A percentile compares a stretch with the other conserved stretches of the same genome.
Conservation (phyloP, 2,888 invertebrate species). For the Ophion costatus region DNA sequence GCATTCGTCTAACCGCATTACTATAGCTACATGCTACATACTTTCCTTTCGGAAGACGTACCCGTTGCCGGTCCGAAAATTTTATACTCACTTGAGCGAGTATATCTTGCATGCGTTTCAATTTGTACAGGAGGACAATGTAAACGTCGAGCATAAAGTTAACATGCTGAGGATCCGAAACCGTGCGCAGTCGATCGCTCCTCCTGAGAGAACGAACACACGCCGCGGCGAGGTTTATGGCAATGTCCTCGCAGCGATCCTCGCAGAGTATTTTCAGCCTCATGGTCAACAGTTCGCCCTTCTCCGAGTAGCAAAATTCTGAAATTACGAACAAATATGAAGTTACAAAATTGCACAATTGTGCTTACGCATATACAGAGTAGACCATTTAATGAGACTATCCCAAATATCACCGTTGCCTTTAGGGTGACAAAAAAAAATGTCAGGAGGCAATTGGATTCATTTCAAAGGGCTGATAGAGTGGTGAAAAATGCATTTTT, state of each 20-base stretch:
- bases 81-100: slow-evolving; percentile 83
- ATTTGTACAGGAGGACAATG: slow-evolving; percentile 86
- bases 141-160: slow-evolving; percentile 87
- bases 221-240: slow-evolving; percentile 85
- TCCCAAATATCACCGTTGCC: too few relatives aligned
- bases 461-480: too few relatives aligned
- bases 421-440: too few relatives aligned
- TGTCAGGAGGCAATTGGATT: too few relatives aligned
- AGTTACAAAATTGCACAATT: not conserved
- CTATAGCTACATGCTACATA: too few relatives aligned
- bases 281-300: slow-evolving; percentile 86
- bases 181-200: slow-evolving; percentile 79
- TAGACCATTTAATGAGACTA: too few relatives aligned
- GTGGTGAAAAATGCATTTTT: too few relatives aligned
- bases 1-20: too few relatives aligned
- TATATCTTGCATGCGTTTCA: slow-evolving; percentile 85
- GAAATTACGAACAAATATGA: slow-evolving; percentile 62
- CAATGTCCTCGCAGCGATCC: slow-evolving; percentile 87
- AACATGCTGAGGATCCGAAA: slow-evolving; percentile 84
- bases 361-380: not conserved
- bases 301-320: slow-evolving; percentile 87
- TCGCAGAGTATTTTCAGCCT: slow-evolving; percentile 87
- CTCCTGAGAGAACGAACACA: slow-evolving; percentile 85
- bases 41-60: too few relatives aligned
- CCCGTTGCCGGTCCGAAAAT: too few relatives aligned